phyloP scores from a whole-genome alignment of 2,888 invertebrate genomes.

The Neoascia interrupta region DNA sequence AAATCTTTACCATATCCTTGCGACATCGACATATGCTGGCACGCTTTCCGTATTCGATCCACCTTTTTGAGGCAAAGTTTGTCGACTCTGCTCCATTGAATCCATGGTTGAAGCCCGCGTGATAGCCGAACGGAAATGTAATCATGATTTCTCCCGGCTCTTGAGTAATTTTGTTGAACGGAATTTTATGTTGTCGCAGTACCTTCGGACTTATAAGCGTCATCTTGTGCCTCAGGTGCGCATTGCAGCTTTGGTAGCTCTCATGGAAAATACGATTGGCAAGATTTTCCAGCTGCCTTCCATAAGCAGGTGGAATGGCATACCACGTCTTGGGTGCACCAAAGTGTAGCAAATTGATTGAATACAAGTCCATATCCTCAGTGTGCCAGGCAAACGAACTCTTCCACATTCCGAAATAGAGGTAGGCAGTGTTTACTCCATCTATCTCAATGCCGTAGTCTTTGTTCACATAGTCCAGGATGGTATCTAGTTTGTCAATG shows the following conservation, averaged over 20 bases:
- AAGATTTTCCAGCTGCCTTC: conserved; percentile 77
- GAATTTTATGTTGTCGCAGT: conserved; percentile 78
- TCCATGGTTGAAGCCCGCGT: conserved; percentile 98
- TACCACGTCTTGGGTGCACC: conserved; percentile 92
- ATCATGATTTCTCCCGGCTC: conserved; percentile 98
- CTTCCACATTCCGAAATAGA: conserved; percentile 99
- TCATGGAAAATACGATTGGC: conserved; percentile 77
- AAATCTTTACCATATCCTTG: conserved; percentile 96
- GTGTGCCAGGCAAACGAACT: conserved; percentile 99
- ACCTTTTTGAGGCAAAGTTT: conserved; percentile 97
- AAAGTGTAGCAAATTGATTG: conserved; percentile 98
- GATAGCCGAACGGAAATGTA: conserved; percentile 99
- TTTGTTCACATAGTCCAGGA: conserved; percentile 94
- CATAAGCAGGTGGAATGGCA: conserved; percentile 78
- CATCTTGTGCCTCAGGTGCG: conserved; percentile 79
- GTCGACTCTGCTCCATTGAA: conserved; percentile 99
- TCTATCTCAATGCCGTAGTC: conserved; percentile 97
- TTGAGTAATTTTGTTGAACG: conserved; percentile 88
- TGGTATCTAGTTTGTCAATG: conserved; percentile 94
- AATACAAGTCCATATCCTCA: conserved; percentile 99
- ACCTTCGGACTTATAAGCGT: conserved; percentile 79
- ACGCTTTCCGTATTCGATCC: conserved; percentile 98
- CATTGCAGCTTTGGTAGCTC: conserved; percentile 77
- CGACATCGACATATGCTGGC: conserved; percentile 84
- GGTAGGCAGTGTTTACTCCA: conserved; percentile 98